Base-by-base conservation (phyloP, 2,888 invertebrate genomes). In the Ellobium chinense region DNA sequence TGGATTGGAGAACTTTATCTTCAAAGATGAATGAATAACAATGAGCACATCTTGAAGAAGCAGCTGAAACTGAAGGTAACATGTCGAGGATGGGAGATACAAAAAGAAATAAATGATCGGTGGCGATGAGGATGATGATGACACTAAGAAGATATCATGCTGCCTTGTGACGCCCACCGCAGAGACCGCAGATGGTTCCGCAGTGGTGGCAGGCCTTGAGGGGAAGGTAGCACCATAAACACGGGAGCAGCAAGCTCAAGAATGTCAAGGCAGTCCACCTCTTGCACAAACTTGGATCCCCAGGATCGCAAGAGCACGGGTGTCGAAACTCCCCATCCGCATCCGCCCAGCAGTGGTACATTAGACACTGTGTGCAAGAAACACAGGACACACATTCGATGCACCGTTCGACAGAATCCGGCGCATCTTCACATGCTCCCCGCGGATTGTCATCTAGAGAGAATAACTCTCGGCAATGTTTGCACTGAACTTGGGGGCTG, bases 281-380 rank as follows among this genome's bases (percentile, higher is more conserved):
- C 88, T 96, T 96, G 81, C 91, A 90, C 85, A 91, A 91, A 75
- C 89, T 88, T 78, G 89, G 87, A 80, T 92, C 93, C n/a, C 87
- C 94, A 39, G 94, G 93, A 34, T 94, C 94, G 93, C 97, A 97
- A 84, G 96, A 95, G 94, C 97, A 98, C 12, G 97, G 97, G 91
- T 95, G 95, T 63, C 90, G 89, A 83, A 89, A 91, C 88, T 98
- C 97, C 1, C 97, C 97, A 91, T 98, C 98, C 1, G 96, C 95
- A 93, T 97, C 97, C 85, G 97, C 95, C 95, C 97, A 96, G 93
- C 98, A 98, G 94, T 98, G 98, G 94, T 98, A 98, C 90, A 97
- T 94, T 95, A 98, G 95, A 89, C 97, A 96, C 93, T 96, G 96
- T 27, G 98, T 97, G 93, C 97, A 97, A 86, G 95, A 95, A 90